Evolutionary conservation across 2,888 invertebrate genomes (phyloP).

Genomic region (Lasioglossum pauxillum): DNA sequence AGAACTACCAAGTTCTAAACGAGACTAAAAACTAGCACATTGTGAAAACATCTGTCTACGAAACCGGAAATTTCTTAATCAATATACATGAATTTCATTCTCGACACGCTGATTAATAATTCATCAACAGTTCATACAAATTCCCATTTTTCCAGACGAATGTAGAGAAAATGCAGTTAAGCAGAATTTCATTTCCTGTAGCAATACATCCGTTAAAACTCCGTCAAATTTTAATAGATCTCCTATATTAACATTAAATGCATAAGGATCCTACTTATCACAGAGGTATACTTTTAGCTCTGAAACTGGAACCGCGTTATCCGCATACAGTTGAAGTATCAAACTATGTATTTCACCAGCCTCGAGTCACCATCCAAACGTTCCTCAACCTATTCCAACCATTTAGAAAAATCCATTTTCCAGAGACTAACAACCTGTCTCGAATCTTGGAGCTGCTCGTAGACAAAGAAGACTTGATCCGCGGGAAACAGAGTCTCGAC

Average conservation of each 20-base stretch:
- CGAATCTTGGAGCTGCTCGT: neutral
- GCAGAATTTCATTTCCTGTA: neutral
- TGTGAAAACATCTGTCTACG: neutral
- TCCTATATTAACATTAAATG: neutral
- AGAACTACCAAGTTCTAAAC: neutral
- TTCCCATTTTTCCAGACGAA: neutral
- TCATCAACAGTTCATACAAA: neutral
- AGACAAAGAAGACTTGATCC: neutral
- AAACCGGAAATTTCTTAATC: neutral
- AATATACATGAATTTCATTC: neutral
- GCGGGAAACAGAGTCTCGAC: neutral
- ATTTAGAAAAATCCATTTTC: neutral
- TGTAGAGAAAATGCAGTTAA: neutral
- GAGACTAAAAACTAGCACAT: neutral
- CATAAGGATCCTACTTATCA: neutral
- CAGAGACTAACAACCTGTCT: conserved; percentile 3
- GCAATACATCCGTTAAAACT: neutral
- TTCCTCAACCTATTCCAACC: neutral
- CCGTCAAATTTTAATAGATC: neutral
- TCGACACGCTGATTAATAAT: neutral
- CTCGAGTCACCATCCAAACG: no score
- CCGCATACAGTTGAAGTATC: no score
- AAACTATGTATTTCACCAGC: no score
- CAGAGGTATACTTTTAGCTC: neutral
- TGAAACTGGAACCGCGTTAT: neutral